Evolutionary conservation across 2,888 invertebrate genomes (phyloP), one percentile per base, ranked within the genome.

Genomic region (Lordiphosa fenestrarum): DNA sequence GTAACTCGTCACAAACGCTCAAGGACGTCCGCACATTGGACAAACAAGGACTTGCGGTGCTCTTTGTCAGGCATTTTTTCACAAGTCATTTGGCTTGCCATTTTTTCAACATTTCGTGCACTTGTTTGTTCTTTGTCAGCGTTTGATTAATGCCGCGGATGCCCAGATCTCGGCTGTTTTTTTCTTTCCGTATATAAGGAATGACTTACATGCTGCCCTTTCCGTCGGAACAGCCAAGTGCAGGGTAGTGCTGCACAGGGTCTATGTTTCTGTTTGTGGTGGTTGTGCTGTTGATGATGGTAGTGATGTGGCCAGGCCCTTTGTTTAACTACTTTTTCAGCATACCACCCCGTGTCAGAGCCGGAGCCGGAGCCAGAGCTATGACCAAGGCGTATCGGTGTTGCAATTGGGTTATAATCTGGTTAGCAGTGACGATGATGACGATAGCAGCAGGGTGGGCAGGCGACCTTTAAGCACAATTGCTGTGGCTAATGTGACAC

Each of bases 401-500:
- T 70, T 71, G 77, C 81, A 80, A 77, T 76, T 66, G 81, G 77
- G 84, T 84, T 77, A 67, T 77, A 77, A 77, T 77, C 77, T 77
- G 84, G 73, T 77, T 77, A 77, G 76, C 73, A 65, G 69, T 53
- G 54, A 68, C 57, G 54, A 68, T 58, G 67, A 67, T 49, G 66
- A 69, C 66, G 62, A 49, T 47, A 64, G 37, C 64, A 44, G 51
- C n/a, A 42, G 55, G 25, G 7, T 35, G 61, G 59, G 50, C 44
- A 33, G 40, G 73, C 73, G 62, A 66, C 61, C 69, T 77, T 83
- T 74, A 78, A 85, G 77, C 70, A 77, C 85, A 88, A 88, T 88
- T 86, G 87, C 87, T 86, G 86, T 87, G 81, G 71, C 87, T 88
- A 89, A 89, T 89, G 88, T 89, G 89, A 89, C 89, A 89, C 89